A percentile compares a stretch with the other conserved stretches of the same genome.
Evolutionary conservation across 2,888 invertebrate species (phyloP).

Genomic region (Chrysolina oricalcia): DNA sequence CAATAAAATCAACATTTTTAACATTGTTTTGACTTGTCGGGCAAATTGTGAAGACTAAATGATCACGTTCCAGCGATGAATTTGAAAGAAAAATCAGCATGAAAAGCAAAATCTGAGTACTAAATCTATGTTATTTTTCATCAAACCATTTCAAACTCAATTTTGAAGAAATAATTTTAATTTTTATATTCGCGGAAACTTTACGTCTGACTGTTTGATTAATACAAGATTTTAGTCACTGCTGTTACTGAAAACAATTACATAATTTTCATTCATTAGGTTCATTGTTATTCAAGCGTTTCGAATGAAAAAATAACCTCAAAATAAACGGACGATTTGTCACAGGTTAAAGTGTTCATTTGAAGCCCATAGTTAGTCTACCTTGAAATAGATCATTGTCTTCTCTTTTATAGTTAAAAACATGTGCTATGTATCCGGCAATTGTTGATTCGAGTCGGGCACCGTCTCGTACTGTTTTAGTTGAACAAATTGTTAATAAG

Average conservation of each 20-base stretch:
- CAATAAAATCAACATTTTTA: too few species aligned
- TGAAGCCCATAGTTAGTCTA: constrained; percentile 40
- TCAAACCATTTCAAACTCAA: too few species aligned
- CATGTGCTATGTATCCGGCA: constrained; percentile 33
- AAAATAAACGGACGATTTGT: constrained; percentile 14
- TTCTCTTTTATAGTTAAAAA: constrained; percentile 28
- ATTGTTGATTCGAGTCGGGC: constrained; percentile 27
- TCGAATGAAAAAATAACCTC: constrained; percentile 6
- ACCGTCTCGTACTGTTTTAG: not conserved
- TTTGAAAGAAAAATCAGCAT: too few species aligned
- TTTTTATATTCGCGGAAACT: too few species aligned
- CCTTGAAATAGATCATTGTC: constrained; percentile 52
- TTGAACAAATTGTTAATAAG: not conserved
- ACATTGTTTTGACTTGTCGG: too few species aligned
- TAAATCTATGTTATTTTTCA: too few species aligned
- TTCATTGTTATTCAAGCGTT: not conserved
- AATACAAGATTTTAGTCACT: too few species aligned
- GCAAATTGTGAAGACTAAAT: too few species aligned
- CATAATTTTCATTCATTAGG: not conserved
- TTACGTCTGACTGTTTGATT: too few species aligned
- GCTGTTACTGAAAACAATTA: not conserved
- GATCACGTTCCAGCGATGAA: too few species aligned
- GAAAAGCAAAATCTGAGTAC: too few species aligned
- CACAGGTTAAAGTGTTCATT: constrained; percentile 33
- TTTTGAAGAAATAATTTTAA: too few species aligned